These are phyloP conservation scores for Euwallacea fornicatus DNA, from an alignment of 1,140 invertebrate species.

Conservation along the genomic window DNA sequence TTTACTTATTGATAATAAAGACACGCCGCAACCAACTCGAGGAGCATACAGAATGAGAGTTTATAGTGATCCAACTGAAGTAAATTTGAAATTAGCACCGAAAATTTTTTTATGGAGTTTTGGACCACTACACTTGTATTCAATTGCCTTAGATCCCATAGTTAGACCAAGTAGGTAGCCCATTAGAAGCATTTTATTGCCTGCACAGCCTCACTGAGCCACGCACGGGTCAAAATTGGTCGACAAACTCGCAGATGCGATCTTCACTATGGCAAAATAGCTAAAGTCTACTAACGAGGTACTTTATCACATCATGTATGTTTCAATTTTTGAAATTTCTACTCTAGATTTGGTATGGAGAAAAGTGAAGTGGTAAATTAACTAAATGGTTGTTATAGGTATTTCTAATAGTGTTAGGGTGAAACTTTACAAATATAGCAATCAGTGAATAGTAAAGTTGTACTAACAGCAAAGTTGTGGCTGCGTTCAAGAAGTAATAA, in stretches of 20 bases:
- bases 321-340: constrained; percentile 8
- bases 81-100: not conserved
- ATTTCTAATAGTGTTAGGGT: too few species aligned
- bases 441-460: too few species aligned
- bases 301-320: constrained; percentile 30
- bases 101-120: constrained; percentile 17
- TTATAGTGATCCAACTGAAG: not conserved
- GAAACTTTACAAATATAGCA: too few species aligned
- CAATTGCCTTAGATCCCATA: constrained; percentile 33
- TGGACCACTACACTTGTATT: constrained; percentile 40
- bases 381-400: too few species aligned
- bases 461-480: not conserved
- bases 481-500: not conserved
- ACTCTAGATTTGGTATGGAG: not conserved
- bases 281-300: not conserved
- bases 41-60: constrained; percentile 51
- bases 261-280: not conserved
- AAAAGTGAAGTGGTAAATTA: too few species aligned
- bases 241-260: not conserved
- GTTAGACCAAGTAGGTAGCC: constrained; percentile 42
- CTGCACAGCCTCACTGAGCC: constrained; percentile 54
- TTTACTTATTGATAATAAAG: not conserved
- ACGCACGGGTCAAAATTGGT: constrained; percentile 49
- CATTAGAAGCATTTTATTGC: constrained; percentile 51
- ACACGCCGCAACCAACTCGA: too few species aligned